Evolutionary conservation across 2,888 invertebrate genomes (phyloP), one percentile per base, ranked within the genome.

Genomic region (Colostygia pectinataria): DNA sequence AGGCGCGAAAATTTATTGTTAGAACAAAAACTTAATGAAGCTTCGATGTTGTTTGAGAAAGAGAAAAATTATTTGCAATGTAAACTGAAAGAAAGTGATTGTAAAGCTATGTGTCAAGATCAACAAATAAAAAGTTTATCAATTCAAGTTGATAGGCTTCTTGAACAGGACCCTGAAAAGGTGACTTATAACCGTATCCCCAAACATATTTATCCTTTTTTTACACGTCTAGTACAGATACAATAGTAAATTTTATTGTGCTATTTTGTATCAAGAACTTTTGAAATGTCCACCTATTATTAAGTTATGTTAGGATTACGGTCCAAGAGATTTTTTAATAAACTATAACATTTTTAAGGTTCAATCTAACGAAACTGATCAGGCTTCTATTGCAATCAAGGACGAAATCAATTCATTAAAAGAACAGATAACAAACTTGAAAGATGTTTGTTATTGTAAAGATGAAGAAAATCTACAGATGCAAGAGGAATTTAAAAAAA

Each of bases 51-150:
- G 15, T 81, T 77, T 63, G 89, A 91, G 68, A 85, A 85, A 51
- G 92, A 92, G 59, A 86, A 84, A 62, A 91, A 90, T 63, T 56
- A 63, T 40, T 67, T 92, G 13, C 65, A 83, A 40, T 88, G 90
- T 59, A 91, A 91, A 74, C 68, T 92, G 25, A 81, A 88, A 57
- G 92, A 92, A 75, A 75, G 83, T 29, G 91, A 92, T 63, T 90
- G 91, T 51, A 87, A 87, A 67, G 78, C 90, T 12, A 88, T 91
- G 71, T 92, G 92, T 54, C 91, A 91, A 73, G 92, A 90, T 42
- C 86, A 91, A 59, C 92, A 92, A 78, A 92, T 92, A 27, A 91
- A 85, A 71, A 83, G 85, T 64, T 72, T 92, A 47, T 84, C 91
- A 0, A 53, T 71, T 43, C 91, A 92, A 73, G 87, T 92, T 29